phyloP scores from a whole-genome alignment of 2,888 invertebrate genomes.

The Embidobia sp. region DNA sequence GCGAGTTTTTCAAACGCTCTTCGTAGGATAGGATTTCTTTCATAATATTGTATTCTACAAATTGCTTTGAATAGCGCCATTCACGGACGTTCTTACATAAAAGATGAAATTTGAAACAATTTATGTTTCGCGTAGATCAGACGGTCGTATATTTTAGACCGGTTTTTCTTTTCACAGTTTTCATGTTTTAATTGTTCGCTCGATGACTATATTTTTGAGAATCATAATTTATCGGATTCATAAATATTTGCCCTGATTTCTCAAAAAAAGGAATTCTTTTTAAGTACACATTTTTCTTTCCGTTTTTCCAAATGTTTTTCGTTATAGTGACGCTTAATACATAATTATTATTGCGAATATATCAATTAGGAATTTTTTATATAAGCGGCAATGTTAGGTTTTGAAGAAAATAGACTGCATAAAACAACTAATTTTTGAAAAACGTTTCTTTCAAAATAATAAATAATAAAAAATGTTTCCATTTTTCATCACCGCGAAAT shows the following conservation, averaged over 20 bases:
- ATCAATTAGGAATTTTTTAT: too few species aligned
- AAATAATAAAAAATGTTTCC: too few species aligned
- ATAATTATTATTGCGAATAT: too few species aligned
- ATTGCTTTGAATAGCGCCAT: slow-evolving; percentile 33
- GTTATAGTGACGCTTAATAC: too few species aligned
- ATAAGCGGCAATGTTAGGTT: too few species aligned
- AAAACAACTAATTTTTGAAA: too few species aligned
- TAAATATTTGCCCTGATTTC: not conserved
- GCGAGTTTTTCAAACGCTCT: slow-evolving; percentile 16
- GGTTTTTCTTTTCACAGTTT: slow-evolving; percentile 16
- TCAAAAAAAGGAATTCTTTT: not conserved
- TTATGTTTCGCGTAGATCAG: slow-evolving; percentile 40
- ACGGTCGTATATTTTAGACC: not conserved
- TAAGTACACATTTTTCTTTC: not conserved
- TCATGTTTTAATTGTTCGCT: slow-evolving; percentile 19
- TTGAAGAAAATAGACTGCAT: too few species aligned
- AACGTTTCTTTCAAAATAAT: too few species aligned
- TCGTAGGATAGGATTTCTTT: slow-evolving; percentile 33
- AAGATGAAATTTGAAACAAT: slow-evolving; percentile 50
- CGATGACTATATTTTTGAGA: slow-evolving; percentile 33
- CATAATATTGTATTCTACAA: slow-evolving; percentile 41
- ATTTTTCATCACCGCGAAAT: too few species aligned
- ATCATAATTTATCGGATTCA: slow-evolving; percentile 21
- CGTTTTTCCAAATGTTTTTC: too few species aligned
- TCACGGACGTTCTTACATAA: slow-evolving; percentile 37